Evolutionary conservation across 2,113 vertebrate species (phyloP).

Genomic region (Zeus faber): DNA sequence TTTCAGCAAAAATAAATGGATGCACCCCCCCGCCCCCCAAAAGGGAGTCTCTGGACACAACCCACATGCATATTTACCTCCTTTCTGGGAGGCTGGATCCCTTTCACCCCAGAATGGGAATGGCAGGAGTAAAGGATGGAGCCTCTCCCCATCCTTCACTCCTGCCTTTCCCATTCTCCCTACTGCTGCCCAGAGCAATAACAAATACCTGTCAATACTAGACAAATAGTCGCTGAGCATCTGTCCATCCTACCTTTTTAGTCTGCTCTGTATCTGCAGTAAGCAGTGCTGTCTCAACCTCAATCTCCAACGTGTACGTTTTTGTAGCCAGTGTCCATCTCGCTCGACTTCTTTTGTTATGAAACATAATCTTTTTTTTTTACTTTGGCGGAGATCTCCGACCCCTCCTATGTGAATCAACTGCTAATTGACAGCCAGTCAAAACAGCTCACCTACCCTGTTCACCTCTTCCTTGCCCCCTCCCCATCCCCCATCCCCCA

Average conservation of each 20-base stretch:
- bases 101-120: not conserved
- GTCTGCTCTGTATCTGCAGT: constrained; percentile 56
- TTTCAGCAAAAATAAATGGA: too few relatives aligned
- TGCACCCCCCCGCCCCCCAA: too few relatives aligned
- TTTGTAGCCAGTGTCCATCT: constrained; percentile 58
- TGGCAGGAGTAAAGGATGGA: constrained; percentile 48
- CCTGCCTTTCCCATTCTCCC: constrained; percentile 36
- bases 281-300: constrained; percentile 55
- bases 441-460: constrained; percentile 70
- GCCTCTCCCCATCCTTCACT: constrained; percentile 43
- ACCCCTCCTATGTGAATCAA: constrained; percentile 69
- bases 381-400: constrained; percentile 32
- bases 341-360: constrained; percentile 61
- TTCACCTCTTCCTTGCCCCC: constrained; percentile 22
- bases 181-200: constrained; percentile 61
- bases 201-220: constrained; percentile 61
- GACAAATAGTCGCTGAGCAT: too few relatives aligned
- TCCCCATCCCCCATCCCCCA: constrained; percentile 29
- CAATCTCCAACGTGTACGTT: constrained; percentile 67
- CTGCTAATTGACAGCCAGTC: constrained; percentile 78
- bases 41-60: too few relatives aligned
- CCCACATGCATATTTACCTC: not conserved
- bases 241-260: constrained; percentile 46
- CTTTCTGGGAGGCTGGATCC: not conserved
- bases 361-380: constrained; percentile 59